Percentiles rank a stretch among this genome's conserved stretches.
phyloP scores from a whole-genome alignment of 2,113 vertebrate genomes.

The Vulpes lagopus region DNA sequence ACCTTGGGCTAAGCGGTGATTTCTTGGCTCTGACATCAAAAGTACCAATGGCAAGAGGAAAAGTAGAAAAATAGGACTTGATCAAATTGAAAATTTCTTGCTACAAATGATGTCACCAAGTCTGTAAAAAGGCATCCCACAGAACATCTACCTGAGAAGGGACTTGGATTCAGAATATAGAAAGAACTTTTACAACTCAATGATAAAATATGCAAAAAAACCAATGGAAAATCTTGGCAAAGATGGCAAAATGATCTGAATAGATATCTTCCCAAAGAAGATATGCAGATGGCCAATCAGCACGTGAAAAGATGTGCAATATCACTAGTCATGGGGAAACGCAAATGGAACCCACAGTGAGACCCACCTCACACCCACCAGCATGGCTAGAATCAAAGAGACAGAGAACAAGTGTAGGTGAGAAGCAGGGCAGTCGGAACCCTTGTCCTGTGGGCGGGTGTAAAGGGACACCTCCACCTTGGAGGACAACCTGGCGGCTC shows the following conservation, averaged over 20 bases:
- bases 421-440: background rate
- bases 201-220: background rate
- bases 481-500: background rate
- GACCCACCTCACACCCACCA: background rate
- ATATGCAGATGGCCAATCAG: background rate
- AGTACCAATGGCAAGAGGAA: background rate
- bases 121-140: background rate
- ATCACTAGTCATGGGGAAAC: background rate
- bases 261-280: background rate
- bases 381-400: fast-evolving
- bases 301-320: fast-evolving
- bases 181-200: background rate
- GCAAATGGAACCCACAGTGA: background rate
- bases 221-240: background rate
- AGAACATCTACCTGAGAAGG: background rate
- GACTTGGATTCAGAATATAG: background rate
- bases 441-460: fast-evolving
- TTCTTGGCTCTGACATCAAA: background rate
- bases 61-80: background rate
- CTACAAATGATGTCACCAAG: background rate
- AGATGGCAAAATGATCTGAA: background rate
- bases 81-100: background rate
- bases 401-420: background rate
- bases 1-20: background rate
- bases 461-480: fast-evolving